Base-by-base conservation (phyloP, 1,140 invertebrate species). In the Chironomus tepperi region DNA sequence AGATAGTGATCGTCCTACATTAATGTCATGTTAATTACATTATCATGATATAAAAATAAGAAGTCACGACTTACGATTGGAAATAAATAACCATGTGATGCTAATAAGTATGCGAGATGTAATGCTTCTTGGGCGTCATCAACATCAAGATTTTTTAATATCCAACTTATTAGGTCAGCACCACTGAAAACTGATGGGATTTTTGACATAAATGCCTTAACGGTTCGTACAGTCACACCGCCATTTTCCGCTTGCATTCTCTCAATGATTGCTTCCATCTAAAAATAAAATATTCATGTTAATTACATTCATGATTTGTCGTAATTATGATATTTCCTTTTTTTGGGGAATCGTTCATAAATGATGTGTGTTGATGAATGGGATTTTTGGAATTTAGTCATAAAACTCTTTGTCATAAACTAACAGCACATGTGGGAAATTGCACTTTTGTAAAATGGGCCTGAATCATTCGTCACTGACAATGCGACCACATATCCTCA, bases 201-300 rank as follows among this genome's bases (percentile, higher is more conserved):
- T 87, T 98, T 99, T 57, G 95, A 95, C 93, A 98, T 97, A 81
- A 99, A 99, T 80, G 92, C 97, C 85, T 99, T 99, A 5, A 99
- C 98, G 2, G 98, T 99, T 78, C 91, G 89, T 0, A 99, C 97
- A 1, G 96, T 95, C 2, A 99, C 96, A 16, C 98, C 98, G 10
- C 87, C 89, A 18, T 88, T 88, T 83, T 98, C 95, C 81, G 98
- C 93, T 84, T 98, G 93, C 98, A 99, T 99, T 83, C 90, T 91
- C 77, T 98, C 95, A 18, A 99, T 89, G 19, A 99, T 93, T 18
- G 89, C 85, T 82, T 99, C 98, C 96, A 99, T 99, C 96, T 98
- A 80, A 12, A 84, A 84, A 8, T 19, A 70, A 21, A 57, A 34
- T 21, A 34, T 34, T 34, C 24, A 34, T 34, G 24, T 34, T 34